Evolutionary conservation across 2,797 vertebrate species (phyloP), one percentile per base, ranked within the genome.

Genomic region (Spinus olivaceus): DNA sequence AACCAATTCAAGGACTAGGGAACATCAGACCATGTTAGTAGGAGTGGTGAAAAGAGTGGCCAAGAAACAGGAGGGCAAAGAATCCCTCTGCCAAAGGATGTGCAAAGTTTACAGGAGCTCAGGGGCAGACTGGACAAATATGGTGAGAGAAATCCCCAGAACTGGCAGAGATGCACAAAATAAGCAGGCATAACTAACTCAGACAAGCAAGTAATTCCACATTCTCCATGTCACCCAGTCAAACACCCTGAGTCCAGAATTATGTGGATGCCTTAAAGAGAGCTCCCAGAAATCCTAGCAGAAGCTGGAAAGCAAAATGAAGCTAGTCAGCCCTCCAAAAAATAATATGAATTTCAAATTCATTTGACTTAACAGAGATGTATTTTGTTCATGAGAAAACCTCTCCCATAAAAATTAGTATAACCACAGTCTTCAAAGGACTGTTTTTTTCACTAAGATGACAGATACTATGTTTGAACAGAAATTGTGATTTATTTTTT

Each of bases 181-280:
- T 3, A 47, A 65, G 14, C 23, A 70, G 32, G 50, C 8, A 18
- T 1, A 5, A 24, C 23, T 10, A 8, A 39, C 4, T 50, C 14
- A 84, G 11, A 27, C 65, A 72, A 90, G 35, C 19, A 44, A 79
- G 19, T 33, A n/a, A 41, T 27, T 20, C 25, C 39, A 30, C 9
- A 3, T 65, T 61, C 23, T 81, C 17, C 6, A 7, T 5, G 23
- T 24, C 51, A 78, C 28, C 44, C 54, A 72, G 8, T 14, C 24
- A 1, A 1, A 56, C 13, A 64, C 1, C 10, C n/a, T n/a, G 18
- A 53, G 7, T 61, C 10, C 63, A 65, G 4, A 41, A n/a, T 6
- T 46, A 6, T 14, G 5, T 0, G 16, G 19, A 2, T 50, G 39
- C 15, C 32, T 63, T 60, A 46, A 90, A 49, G 10, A 67, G 35